These are phyloP conservation scores for Perodicticus potto DNA, from an alignment of 2,797 vertebrate genomes.

Conservation along the genomic window DNA sequence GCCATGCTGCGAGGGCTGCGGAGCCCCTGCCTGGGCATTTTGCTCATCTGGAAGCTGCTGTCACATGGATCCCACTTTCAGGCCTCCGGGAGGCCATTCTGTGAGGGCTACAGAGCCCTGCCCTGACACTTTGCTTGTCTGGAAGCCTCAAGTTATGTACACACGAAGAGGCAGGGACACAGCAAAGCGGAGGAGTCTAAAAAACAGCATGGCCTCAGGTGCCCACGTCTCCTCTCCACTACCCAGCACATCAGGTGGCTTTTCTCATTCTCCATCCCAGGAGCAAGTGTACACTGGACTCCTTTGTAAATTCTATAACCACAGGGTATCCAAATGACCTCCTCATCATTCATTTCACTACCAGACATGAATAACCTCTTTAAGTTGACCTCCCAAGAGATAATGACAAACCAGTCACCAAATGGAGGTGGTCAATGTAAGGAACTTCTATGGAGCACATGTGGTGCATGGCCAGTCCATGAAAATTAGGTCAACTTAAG, in stretches of 20 bases:
- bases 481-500: too few relatives aligned
- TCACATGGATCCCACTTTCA: background rate
- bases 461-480: too few relatives aligned
- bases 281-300: background rate
- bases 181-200: background rate
- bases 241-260: background rate
- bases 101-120: background rate
- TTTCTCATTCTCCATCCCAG: fast-evolving
- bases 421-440: too few relatives aligned
- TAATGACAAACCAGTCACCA: too few relatives aligned
- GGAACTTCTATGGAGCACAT: too few relatives aligned
- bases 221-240: too few relatives aligned
- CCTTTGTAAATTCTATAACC: background rate
- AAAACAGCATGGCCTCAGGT: background rate
- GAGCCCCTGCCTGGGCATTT: too few relatives aligned
- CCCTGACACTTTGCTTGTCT: background rate
- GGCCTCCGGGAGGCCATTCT: too few relatives aligned
- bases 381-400: too few relatives aligned
- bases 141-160: conserved; percentile 36
- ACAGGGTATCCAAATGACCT: background rate
- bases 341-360: background rate
- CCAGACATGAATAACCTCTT: background rate
- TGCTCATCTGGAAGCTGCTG: background rate
- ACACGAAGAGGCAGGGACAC: background rate
- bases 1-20: background rate